Evolutionary conservation across 2,888 invertebrate genomes (phyloP), one percentile per base, ranked within the genome.

Genomic region (Leptopilina drosophilae): DNA sequence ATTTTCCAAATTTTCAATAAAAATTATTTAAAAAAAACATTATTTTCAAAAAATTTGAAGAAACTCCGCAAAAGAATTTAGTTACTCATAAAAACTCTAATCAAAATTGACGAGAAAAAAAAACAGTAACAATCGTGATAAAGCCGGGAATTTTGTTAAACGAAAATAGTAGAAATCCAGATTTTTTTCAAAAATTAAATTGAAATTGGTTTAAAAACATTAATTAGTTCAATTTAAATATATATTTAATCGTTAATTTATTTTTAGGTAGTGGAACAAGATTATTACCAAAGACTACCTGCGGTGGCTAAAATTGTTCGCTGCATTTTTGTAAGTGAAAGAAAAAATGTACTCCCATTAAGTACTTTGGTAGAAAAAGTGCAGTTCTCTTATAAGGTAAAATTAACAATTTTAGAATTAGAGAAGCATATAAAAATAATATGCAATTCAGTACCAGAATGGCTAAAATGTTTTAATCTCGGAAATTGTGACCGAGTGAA

Each of bases 321-420:
- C 77, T 97, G 96, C 89, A 94, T 97, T 83, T 98, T 96, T 93
- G 96, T 98, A 0, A 95, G 96, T 0, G 98, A 98, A 88, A 96
- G 96, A 88, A 98, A 97, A 89, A 95, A 95, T 86, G 96, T 98
- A 0, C 89, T 98, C 12, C 94, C 95, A 1, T 90, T 97, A 62
- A 96, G 97, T 82, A 92, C 94, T 64, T 94, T 97, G 8, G 93
- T 97, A 8, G 94, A 95, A 15, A 97, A 97, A 91, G 92, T 98
- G 26, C 94, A 95, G 77, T 96, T 96, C 88, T 97, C 97, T 89
- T 88, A 94, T 85, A 94, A 95, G 0, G 94, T 42, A 1, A 42
- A 94, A 88, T 92, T 96, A 59, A 94, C 95, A 8, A 93, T 93
- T 20, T 93, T 92, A 85, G 97, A 97, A 84, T 93, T 97, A 81